These are phyloP conservation scores for Panthera tigris DNA, from an alignment of 2,113 vertebrate genomes.

Conservation along the genomic window DNA sequence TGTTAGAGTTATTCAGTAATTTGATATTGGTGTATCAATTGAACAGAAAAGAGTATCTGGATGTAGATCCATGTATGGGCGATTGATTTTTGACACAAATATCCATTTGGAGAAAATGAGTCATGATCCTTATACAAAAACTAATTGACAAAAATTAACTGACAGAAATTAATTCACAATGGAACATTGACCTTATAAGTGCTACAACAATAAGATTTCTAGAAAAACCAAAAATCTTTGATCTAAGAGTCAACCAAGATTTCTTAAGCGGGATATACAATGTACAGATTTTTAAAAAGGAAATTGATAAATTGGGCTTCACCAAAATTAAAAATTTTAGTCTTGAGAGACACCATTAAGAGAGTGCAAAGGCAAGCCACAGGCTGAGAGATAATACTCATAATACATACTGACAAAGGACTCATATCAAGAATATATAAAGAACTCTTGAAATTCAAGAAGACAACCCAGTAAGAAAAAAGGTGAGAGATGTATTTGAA, in stretches of 20 bases:
- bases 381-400: not conserved
- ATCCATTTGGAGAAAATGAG: not conserved
- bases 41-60: not conserved
- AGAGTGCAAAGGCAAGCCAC: not conserved
- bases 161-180: not conserved
- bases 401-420: not conserved
- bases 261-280: not conserved
- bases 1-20: not conserved
- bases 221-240: not conserved
- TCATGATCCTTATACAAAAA: not conserved
- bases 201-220: not conserved
- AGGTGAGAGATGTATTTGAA: not conserved
- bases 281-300: not conserved
- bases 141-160: not conserved
- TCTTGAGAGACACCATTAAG: not conserved
- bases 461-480: not conserved
- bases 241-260: not conserved
- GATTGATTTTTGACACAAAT: not conserved
- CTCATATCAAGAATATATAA: not conserved
- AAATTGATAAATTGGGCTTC: not conserved
- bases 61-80: not conserved
- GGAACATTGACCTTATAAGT: not conserved
- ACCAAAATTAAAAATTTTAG: conserved; percentile 17
- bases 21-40: not conserved
- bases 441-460: not conserved